Conservation (phyloP, 2,888 invertebrate genomes). For the Volucella inanis region DNA sequence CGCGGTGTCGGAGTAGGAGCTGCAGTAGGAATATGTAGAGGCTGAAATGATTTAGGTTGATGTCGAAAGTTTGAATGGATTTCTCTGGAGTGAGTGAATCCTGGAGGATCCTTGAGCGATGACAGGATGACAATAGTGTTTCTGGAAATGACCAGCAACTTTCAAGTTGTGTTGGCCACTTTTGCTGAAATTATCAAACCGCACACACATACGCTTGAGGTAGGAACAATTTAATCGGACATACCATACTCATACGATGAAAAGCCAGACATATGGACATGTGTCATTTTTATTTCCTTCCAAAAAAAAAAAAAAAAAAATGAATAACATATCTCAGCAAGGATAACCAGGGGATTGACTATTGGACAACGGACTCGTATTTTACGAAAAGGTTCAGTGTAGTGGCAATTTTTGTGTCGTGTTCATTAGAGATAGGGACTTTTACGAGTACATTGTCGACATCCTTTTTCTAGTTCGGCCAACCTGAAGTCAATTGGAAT, state of each 20-base stretch:
- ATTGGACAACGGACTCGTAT: not conserved
- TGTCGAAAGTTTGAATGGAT: constrained; percentile 8
- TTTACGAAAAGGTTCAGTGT: constrained; percentile 4
- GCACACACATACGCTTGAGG: constrained; percentile 41
- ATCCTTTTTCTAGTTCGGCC: constrained; percentile 1
- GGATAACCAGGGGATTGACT: constrained; percentile 16
- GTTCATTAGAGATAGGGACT: not conserved
- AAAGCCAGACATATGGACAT: constrained; percentile 32
- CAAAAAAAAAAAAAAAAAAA: not conserved
- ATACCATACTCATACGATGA: constrained; percentile 39
- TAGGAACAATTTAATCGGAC: constrained; percentile 23
- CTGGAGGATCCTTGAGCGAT: constrained; percentile 52
- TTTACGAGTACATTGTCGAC: not conserved
- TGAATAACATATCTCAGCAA: constrained; percentile 1
- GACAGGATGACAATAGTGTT: constrained; percentile 68
- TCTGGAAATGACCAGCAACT: constrained; percentile 58
- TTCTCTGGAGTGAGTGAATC: constrained; percentile 23
- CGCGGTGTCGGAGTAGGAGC: no score
- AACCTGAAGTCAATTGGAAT: constrained; percentile 17
- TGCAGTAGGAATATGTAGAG: not conserved
- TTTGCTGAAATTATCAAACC: constrained; percentile 58
- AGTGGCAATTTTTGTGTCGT: constrained; percentile 13
- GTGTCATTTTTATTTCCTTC: constrained; percentile 23
- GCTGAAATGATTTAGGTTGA: constrained; percentile 20
- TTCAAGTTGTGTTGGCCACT: constrained; percentile 31